Base-by-base conservation (phyloP, 2,797 vertebrate genomes). In the Parauchenoglanis ngamensis region DNA sequence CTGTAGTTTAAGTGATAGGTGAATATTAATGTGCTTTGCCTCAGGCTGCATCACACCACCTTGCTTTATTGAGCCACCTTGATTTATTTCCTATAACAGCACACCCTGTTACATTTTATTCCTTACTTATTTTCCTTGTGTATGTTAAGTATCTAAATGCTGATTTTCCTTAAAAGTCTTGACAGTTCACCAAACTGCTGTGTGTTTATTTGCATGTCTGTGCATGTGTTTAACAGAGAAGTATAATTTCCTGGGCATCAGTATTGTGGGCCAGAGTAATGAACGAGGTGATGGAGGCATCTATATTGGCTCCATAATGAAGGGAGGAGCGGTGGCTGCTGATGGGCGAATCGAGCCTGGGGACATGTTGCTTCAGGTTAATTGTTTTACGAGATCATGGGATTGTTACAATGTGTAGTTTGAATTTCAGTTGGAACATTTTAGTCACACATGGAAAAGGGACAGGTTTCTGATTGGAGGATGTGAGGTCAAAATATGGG, bases 221-320 rank as follows among this genome's bases (percentile, higher is more conserved):
- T 80, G 31, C 61, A 31, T 75, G 56, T 79, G 52, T 31, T 52
- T 70, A 67, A 54, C 91, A 97, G 96, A 94, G 88, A 96, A 95
- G 91, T 97, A 98, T 93, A 98, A 97, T 92, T 98, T 98, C 92
- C 89, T 98, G 94, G 81, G 81, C 63, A 83, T 83, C 81, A 83
- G 81, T 56, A 83, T 83, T 68, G 81, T 83, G 97, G 97, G 97
- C 25, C 97, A 98, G 90, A 98, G 97, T 93, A 98, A 98, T 0
- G 97, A 98, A 90, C 93, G 97, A 21, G 97, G 97, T 0, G 97
- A 98, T 0, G 97, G 97, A 3, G 97, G 97, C 85, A 98, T 98
- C 93, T 98, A 98, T 93, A 98, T 98, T 0, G 97, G 97, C 80
- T 97, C 96, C 84, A 97, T 97, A 89, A 97, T 97, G 96, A 97